Evolutionary conservation across 2,888 invertebrate species (phyloP).

Genomic region (Agrochola lota): DNA sequence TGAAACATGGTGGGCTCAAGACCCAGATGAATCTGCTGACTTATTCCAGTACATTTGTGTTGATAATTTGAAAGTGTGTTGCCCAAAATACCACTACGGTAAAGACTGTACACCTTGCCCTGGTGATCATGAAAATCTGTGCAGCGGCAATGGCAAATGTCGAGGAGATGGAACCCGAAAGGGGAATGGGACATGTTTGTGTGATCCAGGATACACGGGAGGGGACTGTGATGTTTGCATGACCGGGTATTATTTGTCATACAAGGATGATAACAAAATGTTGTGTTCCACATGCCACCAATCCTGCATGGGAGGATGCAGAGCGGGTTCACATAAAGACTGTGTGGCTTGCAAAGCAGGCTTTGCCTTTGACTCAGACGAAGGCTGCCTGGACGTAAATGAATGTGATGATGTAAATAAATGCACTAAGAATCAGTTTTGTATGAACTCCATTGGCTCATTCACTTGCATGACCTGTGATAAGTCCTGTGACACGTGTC

Average conservation of each 20-base stretch:
- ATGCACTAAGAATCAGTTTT: constrained; percentile 94
- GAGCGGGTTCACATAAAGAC: constrained; percentile 93
- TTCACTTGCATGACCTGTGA: constrained; percentile 96
- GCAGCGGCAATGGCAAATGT: constrained; percentile 95
- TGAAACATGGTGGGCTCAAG: constrained; percentile 96
- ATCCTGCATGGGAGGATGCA: constrained; percentile 94
- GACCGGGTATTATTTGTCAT: constrained; percentile 93
- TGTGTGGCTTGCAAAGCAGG: constrained; percentile 92
- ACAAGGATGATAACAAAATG: constrained; percentile 93
- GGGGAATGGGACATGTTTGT: constrained; percentile 97
- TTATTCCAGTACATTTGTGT: constrained; percentile 94
- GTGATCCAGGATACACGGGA: constrained; percentile 95
- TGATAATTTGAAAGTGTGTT: constrained; percentile 94
- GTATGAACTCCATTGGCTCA: constrained; percentile 96
- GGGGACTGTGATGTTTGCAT: constrained; percentile 95
- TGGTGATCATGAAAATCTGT: constrained; percentile 93
- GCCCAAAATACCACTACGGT: constrained; percentile 96
- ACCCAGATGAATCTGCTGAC: constrained; percentile 83
- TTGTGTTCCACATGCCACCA: constrained; percentile 95
- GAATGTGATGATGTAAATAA: constrained; percentile 93
- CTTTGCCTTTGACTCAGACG: constrained; percentile 93
- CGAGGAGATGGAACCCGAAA: constrained; percentile 97
- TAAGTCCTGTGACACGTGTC: constrained; percentile 95
- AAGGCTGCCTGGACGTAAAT: constrained; percentile 96
- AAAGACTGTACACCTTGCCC: constrained; percentile 94